A percentile compares a stretch with the other conserved stretches of the same genome.
These are phyloP conservation scores for Ericerus pela DNA, from an alignment of 1,140 invertebrate genomes.

Conservation along the genomic window DNA sequence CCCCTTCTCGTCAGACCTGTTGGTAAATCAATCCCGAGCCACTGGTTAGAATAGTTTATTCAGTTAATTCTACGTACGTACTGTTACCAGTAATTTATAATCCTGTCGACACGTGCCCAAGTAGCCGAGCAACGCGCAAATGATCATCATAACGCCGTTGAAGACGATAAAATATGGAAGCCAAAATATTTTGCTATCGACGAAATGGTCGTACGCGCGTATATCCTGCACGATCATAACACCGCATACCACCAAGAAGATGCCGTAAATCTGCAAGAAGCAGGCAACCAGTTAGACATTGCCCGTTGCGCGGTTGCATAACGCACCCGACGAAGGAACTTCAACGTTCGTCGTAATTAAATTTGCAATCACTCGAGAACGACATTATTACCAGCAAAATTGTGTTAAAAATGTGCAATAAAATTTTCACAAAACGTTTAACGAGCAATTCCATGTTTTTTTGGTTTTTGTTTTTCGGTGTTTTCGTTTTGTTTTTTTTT, in stretches of 20 bases:
- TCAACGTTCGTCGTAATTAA: no score
- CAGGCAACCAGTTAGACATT: no score
- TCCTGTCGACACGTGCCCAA: not conserved
- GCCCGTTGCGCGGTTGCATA: no score
- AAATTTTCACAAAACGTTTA: not conserved
- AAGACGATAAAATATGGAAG: not conserved
- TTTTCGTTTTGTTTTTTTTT: no score
- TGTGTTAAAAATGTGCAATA: not conserved
- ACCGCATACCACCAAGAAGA: not conserved
- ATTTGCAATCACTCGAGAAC: not conserved
- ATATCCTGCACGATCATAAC: not conserved
- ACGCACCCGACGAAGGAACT: no score
- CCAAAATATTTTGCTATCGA: conserved; percentile 6
- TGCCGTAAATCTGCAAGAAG: not conserved
- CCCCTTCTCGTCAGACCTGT: no score
- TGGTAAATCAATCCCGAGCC: no score
- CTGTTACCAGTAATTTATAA: conserved; percentile 11
- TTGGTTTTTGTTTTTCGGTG: no score
- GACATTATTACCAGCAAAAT: conserved; percentile 1
- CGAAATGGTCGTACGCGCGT: not conserved
- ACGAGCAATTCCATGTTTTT: not conserved
- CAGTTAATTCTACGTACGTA: conserved; percentile 1
- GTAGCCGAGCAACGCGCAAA: not conserved
- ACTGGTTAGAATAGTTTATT: no score
- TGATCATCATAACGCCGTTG: not conserved